phyloP scores from a whole-genome alignment of 1,140 invertebrate species.

The roundworm (Caenorhabditis elegans) region DNA sequence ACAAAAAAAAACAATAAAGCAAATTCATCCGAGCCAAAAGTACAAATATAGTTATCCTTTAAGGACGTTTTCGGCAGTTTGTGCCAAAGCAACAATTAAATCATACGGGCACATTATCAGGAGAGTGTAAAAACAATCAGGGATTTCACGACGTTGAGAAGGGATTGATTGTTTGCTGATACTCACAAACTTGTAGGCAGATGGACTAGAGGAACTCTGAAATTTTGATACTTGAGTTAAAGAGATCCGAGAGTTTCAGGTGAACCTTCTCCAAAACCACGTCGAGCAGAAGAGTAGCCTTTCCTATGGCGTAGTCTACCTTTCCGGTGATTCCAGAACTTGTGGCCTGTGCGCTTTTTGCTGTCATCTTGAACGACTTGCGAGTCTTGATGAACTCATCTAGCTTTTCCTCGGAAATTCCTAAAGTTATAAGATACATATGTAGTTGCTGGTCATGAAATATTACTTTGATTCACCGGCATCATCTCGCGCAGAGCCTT shows the following conservation, averaged over 20 bases:
- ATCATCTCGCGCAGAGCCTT: not conserved
- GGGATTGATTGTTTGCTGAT: not conserved
- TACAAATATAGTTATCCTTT: too few species aligned
- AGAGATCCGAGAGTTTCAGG: too few species aligned
- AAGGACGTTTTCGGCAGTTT: not conserved
- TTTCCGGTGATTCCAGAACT: not conserved
- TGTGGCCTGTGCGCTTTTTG: not conserved
- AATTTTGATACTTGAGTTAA: too few species aligned
- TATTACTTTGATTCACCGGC: not conserved
- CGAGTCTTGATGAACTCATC: not conserved
- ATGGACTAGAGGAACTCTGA: not conserved
- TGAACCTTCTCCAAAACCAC: not conserved
- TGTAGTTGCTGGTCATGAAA: too few species aligned
- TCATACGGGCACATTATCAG: not conserved
- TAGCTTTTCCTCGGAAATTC: too few species aligned
- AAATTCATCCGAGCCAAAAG: too few species aligned
- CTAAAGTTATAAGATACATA: too few species aligned
- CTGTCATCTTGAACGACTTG: not conserved
- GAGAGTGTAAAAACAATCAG: not conserved
- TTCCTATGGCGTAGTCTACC: not conserved
- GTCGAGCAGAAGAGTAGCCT: not conserved
- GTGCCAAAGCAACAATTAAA: not conserved
- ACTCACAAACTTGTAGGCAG: not conserved
- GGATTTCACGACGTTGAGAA: not conserved
- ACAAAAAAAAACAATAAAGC: too few species aligned